Conservation (phyloP, 2,797 vertebrate species). For the Hippoglossus hippoglossus region DNA sequence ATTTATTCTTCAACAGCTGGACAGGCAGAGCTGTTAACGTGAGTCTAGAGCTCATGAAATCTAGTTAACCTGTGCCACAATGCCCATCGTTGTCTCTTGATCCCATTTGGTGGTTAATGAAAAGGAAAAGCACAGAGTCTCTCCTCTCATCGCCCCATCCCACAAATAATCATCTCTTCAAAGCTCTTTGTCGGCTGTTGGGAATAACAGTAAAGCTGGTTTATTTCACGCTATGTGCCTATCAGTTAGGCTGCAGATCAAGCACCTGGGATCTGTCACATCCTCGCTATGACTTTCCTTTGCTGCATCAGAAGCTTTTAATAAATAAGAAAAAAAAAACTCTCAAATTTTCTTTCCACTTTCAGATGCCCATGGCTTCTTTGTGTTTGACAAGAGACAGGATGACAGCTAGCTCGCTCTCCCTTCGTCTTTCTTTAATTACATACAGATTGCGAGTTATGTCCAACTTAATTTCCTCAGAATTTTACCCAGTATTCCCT, state of each 20-base stretch:
- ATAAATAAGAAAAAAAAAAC: conserved; percentile 64
- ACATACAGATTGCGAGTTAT: conserved; percentile 70
- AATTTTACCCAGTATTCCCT: conserved; percentile 51
- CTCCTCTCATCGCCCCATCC: conserved; percentile 21
- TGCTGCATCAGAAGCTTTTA: conserved; percentile 73
- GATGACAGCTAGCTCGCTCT: conserved; percentile 62
- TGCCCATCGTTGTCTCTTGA: conserved; percentile 36
- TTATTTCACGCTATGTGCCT: conserved; percentile 63
- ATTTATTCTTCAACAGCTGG: not conserved
- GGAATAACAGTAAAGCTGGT: conserved; percentile 58
- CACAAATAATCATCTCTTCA: conserved; percentile 65
- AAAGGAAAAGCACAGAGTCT: conserved; percentile 58
- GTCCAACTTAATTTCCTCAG: conserved; percentile 69
- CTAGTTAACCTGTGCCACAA: conserved; percentile 32
- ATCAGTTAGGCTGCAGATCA: conserved; percentile 69
- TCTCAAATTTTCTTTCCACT: conserved; percentile 62
- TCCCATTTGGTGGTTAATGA: conserved; percentile 54
- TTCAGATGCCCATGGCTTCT: conserved; percentile 68
- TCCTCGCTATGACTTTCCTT: conserved; percentile 59
- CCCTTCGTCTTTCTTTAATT: conserved; percentile 59
- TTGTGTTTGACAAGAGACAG: conserved; percentile 75
- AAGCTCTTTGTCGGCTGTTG: conserved; percentile 61
- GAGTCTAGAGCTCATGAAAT: conserved; percentile 13
- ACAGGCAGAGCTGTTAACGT: conserved; percentile 6
- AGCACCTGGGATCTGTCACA: conserved; percentile 75